Evolutionary conservation across 2,113 vertebrate species (phyloP).

Genomic region (Mellivora capensis): DNA sequence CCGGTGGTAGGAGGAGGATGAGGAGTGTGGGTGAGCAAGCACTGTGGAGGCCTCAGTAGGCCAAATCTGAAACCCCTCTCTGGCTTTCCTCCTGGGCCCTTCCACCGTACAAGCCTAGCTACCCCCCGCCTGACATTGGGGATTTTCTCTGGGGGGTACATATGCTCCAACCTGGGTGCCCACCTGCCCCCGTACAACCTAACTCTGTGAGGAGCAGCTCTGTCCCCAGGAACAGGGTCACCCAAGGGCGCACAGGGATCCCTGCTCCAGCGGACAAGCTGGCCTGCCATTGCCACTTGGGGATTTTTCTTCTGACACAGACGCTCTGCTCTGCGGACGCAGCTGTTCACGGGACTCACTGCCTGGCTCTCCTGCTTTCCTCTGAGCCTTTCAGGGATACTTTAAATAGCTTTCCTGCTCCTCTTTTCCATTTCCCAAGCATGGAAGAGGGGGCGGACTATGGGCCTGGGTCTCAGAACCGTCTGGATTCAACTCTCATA

Average conservation of each 20-base stretch:
- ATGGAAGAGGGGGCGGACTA: not conserved
- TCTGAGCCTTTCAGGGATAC: not conserved
- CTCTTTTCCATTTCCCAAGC: not conserved
- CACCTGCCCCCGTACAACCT: not conserved
- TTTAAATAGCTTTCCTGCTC: not conserved
- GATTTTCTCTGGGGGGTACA: not conserved
- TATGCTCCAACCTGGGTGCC: not conserved
- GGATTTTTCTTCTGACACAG: not conserved
- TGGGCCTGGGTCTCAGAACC: not conserved
- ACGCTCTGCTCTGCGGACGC: not conserved
- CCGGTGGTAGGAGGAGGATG: not conserved
- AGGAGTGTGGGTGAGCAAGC: not conserved
- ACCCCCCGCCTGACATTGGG: accelerated
- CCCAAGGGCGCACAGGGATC: not conserved
- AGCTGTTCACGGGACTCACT: accelerated
- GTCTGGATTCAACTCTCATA: not conserved
- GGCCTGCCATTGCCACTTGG: not conserved
- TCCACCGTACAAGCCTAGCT: not conserved
- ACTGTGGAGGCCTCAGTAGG: not conserved
- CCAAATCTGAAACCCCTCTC: not conserved
- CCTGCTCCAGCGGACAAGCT: not conserved
- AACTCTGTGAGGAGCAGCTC: not conserved
- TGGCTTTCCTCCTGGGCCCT: not conserved
- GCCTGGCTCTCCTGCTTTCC: not conserved
- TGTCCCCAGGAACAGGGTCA: not conserved